Conservation (phyloP, 2,888 invertebrate species). For the Cantharis rufa region DNA sequence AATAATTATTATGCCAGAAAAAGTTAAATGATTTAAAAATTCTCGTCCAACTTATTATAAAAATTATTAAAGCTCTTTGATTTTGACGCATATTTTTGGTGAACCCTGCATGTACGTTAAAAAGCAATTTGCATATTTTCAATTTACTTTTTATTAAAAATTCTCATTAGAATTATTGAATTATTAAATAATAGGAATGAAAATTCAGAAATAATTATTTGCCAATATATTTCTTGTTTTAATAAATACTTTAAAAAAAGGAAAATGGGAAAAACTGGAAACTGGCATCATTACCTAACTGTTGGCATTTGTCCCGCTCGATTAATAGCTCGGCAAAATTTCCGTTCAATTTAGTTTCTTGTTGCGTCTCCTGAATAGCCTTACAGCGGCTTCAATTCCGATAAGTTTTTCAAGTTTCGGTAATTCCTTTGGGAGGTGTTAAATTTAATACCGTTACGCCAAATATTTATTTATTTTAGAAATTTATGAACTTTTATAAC, state of each 20-base stretch:
- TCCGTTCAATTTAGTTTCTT: conserved; percentile 53
- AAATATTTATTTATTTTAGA: conserved; percentile 38
- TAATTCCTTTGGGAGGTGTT: conserved; percentile 42
- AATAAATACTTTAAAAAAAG: neutral
- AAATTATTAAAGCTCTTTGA: neutral
- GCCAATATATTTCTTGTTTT: neutral
- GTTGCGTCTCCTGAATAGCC: conserved; percentile 47
- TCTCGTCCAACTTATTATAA: neutral
- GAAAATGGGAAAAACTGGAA: conserved; percentile 20
- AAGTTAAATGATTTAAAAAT: neutral
- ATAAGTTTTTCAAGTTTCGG: conserved; percentile 41
- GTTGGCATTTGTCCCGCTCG: conserved; percentile 49
- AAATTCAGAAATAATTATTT: neutral
- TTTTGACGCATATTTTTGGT: neutral
- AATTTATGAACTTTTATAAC: neutral
- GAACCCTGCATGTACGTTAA: neutral
- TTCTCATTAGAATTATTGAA: neutral
- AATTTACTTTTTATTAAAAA: neutral
- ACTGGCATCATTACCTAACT: conserved; percentile 33
- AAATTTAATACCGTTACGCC: conserved; percentile 37
- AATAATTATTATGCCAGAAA: neutral
- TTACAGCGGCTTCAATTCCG: conserved; percentile 32
- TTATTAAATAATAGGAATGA: neutral
- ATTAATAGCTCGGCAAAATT: conserved; percentile 49
- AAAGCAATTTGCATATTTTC: neutral